Conservation (phyloP, 2,888 invertebrate species). For the Synergus japonicus region DNA sequence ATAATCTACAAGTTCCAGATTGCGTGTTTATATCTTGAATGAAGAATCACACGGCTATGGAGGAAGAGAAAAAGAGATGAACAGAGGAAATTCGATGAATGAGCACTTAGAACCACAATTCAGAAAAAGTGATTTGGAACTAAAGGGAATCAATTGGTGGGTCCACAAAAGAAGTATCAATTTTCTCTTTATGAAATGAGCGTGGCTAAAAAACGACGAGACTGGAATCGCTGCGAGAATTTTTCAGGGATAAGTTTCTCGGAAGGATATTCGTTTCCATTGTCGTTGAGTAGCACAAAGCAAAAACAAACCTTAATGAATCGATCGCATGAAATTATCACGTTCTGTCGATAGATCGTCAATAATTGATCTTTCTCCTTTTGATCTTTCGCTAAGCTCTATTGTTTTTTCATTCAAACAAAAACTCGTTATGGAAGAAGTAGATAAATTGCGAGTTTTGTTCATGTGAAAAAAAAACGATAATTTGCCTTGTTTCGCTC, state of each 20-base stretch:
- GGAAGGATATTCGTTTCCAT: conserved; percentile 13
- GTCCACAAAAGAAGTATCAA: conserved; percentile 19
- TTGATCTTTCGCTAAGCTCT: neutral
- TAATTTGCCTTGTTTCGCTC: neutral
- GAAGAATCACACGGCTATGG: neutral
- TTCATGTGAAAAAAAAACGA: too few relatives aligned
- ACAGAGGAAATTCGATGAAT: neutral
- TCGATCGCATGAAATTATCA: conserved; percentile 34
- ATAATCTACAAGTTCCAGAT: neutral
- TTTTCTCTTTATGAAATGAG: conserved; percentile 20
- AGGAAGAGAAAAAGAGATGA: neutral
- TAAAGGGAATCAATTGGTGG: neutral
- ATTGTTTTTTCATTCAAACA: conserved; percentile 7
- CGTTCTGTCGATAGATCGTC: conserved; percentile 8
- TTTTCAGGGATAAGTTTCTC: conserved; percentile 1
- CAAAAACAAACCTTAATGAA: conserved; percentile 16
- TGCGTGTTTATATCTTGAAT: neutral
- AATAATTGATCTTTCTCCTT: conserved; percentile 11
- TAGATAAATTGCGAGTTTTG: too few relatives aligned
- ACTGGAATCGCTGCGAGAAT: conserved; percentile 25
- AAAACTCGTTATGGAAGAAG: neutral
- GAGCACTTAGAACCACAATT: neutral
- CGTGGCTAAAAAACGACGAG: conserved; percentile 16
- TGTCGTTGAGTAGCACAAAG: neutral
- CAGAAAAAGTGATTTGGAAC: neutral